A percentile compares a stretch with the other conserved stretches of the same genome.
phyloP scores from a whole-genome alignment of 2,113 vertebrate species.

The Corvus hawaiiensis region DNA sequence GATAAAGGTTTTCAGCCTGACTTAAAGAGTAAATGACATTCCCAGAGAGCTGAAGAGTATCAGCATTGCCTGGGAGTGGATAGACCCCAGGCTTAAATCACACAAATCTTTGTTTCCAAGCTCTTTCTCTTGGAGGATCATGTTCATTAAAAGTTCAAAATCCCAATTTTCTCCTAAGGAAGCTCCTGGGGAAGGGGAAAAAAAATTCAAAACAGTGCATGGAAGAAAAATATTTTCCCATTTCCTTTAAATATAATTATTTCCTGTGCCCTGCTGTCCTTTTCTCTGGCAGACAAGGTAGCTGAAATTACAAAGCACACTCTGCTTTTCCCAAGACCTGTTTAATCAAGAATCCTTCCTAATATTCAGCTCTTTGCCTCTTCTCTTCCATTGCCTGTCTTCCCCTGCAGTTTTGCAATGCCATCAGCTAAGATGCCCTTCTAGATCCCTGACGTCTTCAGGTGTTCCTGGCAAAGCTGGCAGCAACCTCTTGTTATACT shows the following conservation, averaged over 20 bases:
- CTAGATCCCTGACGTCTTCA: constrained; percentile 77
- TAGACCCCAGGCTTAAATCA: background rate
- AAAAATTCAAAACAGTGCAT: background rate
- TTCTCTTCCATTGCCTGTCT: constrained; percentile 61
- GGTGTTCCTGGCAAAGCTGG: constrained; percentile 74
- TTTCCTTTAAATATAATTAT: background rate
- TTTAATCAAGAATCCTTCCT: constrained; percentile 31
- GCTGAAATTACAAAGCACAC: constrained; percentile 37
- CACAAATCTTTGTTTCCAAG: background rate
- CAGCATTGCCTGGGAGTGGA: background rate
- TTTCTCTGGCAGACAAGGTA: constrained; percentile 10
- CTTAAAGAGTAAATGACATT: background rate
- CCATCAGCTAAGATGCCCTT: constrained; percentile 69
- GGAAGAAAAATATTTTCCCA: background rate
- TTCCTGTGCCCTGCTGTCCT: background rate
- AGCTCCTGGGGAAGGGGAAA: background rate
- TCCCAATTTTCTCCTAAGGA: background rate
- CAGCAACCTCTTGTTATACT: constrained; percentile 76
- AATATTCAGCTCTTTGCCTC: constrained; percentile 50
- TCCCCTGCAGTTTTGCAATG: constrained; percentile 71
- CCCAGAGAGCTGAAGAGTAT: background rate
- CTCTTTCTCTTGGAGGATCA: background rate
- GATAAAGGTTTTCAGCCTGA: background rate
- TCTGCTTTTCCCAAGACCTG: background rate
- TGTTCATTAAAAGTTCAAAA: background rate